A percentile compares a stretch with the other conserved stretches of the same genome.
These are phyloP conservation scores for Rallus limicola DNA, from an alignment of 2,113 vertebrate genomes.

Conservation along the genomic window DNA sequence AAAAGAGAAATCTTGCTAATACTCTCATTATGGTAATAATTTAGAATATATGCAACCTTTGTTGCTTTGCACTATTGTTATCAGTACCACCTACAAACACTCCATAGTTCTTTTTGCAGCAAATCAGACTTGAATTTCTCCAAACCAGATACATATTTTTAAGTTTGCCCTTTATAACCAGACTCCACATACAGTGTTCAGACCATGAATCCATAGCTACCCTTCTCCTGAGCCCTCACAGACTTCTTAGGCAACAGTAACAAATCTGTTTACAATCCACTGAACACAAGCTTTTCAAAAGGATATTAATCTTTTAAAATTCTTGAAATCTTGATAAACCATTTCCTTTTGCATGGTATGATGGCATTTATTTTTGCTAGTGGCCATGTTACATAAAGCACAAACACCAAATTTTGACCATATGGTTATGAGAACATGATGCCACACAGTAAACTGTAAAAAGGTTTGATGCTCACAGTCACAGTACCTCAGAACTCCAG, in stretches of 20 bases:
- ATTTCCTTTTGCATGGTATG: neutral
- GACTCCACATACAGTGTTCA: neutral
- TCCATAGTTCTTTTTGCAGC: neutral
- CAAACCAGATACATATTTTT: neutral
- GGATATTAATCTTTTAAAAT: neutral
- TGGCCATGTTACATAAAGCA: neutral
- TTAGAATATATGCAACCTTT: neutral
- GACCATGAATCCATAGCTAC: neutral
- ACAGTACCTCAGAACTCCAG: neutral
- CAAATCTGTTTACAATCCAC: neutral
- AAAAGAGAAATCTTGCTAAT: neutral
- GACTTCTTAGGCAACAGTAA: neutral
- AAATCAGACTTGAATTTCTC: neutral
- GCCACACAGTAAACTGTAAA: neutral
- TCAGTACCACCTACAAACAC: neutral
- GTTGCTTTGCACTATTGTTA: neutral
- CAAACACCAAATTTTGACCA: neutral
- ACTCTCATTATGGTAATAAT: neutral
- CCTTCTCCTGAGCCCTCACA: neutral
- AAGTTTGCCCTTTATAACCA: neutral
- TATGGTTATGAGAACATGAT: neutral
- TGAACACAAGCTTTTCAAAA: neutral
- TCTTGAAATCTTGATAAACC: neutral
- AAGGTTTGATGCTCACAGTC: neutral
- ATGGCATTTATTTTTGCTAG: neutral